phyloP scores from a whole-genome alignment of 2,888 invertebrate genomes.

The Drosophila pseudotakahashii region DNA sequence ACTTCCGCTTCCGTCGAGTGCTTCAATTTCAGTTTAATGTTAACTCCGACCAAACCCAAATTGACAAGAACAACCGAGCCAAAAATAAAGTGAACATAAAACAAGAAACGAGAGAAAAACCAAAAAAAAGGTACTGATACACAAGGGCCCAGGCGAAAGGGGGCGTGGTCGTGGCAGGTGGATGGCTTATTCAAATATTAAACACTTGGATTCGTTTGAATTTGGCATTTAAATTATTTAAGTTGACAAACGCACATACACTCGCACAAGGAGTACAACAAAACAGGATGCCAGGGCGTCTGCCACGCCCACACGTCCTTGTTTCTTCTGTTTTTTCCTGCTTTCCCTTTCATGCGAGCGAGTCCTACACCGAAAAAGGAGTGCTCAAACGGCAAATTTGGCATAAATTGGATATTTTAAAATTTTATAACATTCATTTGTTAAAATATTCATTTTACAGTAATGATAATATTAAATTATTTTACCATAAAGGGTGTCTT shows the following conservation, averaged over 20 bases:
- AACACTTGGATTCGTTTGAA: constrained; percentile 61
- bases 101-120: constrained; percentile 21
- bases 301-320: constrained; percentile 52
- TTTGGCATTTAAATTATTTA: constrained; percentile 75
- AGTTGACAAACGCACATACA: constrained; percentile 62
- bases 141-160: constrained; percentile 4
- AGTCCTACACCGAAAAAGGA: constrained; percentile 25
- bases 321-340: constrained; percentile 16
- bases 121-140: constrained; percentile 30
- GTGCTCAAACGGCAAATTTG: neutral
- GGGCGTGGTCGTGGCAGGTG: constrained; percentile 13
- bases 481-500: too few relatives aligned
- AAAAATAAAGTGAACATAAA: constrained; percentile 22
- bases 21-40: constrained; percentile 41
- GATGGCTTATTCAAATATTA: constrained; percentile 64
- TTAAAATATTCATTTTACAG: too few relatives aligned
- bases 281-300: constrained; percentile 45
- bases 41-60: constrained; percentile 38
- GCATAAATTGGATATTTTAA: neutral
- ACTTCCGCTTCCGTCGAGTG: constrained; percentile 63
- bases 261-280: constrained; percentile 7
- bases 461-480: too few relatives aligned
- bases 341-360: constrained; percentile 51
- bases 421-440: too few relatives aligned
- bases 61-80: constrained; percentile 43